Evolutionary conservation across 2,888 invertebrate species (phyloP).

Genomic region (Perithous albicinctus): DNA sequence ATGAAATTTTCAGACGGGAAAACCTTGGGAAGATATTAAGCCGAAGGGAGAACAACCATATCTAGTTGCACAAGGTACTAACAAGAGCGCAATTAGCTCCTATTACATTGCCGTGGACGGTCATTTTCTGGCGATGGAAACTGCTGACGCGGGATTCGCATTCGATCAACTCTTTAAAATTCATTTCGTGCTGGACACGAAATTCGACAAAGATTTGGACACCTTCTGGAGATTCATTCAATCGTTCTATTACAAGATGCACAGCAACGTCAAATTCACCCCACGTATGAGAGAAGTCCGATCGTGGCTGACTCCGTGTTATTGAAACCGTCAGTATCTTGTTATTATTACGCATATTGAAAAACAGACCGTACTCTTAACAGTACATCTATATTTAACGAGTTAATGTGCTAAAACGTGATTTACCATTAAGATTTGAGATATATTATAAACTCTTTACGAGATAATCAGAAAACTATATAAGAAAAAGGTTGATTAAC

Average conservation of each 20-base stretch:
- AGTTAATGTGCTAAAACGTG: too few species aligned
- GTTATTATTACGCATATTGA: too few species aligned
- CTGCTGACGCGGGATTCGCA: conserved; percentile 39
- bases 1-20: not conserved
- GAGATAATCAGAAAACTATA: too few species aligned
- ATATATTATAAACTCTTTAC: too few species aligned
- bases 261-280: not conserved
- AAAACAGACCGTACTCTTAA: not conserved
- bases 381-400: too few species aligned
- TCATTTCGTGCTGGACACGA: conserved; percentile 59
- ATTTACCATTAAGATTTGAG: too few species aligned
- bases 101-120: not conserved
- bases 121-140: not conserved
- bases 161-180: conserved; percentile 66
- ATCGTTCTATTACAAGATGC: conserved; percentile 59
- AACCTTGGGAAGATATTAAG: not conserved
- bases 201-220: conserved; percentile 48
- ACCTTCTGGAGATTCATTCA: conserved; percentile 61
- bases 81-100: not conserved
- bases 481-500: too few species aligned
- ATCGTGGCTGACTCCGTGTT: not conserved
- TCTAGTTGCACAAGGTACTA: not conserved
- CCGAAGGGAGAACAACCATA: not conserved
- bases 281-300: not conserved
- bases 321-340: too few species aligned